Conservation (phyloP, 2,113 vertebrate genomes). For the Rostratula benghalensis region DNA sequence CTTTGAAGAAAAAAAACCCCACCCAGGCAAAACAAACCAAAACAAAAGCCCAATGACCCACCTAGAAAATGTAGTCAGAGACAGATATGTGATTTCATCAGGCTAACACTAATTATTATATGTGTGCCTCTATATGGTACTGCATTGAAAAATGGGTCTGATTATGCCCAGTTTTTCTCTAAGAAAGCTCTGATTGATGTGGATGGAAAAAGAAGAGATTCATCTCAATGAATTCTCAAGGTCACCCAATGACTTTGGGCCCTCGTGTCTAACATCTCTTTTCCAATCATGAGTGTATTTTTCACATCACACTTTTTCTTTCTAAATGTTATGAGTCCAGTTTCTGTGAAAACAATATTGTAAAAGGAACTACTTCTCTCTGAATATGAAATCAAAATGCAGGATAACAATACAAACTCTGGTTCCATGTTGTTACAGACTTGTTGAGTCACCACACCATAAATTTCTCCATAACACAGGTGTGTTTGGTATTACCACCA, state of each 20-base stretch:
- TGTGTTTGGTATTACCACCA: not conserved
- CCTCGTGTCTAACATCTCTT: not conserved
- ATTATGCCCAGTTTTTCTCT: not conserved
- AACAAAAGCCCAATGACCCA: accelerated
- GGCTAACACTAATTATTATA: not conserved
- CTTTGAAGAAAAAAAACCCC: not conserved
- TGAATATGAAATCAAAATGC: not conserved
- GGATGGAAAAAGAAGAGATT: not conserved
- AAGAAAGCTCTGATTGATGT: not conserved
- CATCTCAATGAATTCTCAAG: not conserved
- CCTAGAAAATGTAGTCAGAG: not conserved
- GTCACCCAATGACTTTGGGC: not conserved
- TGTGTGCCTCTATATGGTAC: not conserved
- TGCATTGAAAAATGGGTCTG: not conserved
- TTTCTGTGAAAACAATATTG: not conserved
- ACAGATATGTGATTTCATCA: not conserved
- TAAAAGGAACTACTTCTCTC: not conserved
- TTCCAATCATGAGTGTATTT: not conserved
- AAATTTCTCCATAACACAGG: not conserved
- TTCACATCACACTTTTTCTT: not conserved
- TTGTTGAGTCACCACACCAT: not conserved
- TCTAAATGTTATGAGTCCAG: not conserved
- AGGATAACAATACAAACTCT: not conserved
- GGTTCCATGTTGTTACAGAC: not conserved
- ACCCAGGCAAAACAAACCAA: not conserved